Conservation (phyloP, 2,113 vertebrate genomes). For the Falcunculus frontatus region DNA sequence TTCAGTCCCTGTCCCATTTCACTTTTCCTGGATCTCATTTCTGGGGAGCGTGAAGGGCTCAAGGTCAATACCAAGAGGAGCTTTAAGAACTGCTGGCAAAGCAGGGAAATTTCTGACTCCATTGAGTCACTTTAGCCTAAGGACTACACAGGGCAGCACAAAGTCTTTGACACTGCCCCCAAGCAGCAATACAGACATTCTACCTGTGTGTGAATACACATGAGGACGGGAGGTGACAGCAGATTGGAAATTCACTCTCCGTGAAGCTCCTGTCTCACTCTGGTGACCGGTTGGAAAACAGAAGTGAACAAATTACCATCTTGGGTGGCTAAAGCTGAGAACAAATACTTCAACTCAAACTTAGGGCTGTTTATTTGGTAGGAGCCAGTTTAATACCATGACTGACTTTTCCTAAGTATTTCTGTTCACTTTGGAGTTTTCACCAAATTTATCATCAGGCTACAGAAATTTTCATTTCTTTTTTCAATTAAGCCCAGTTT, state of each 20-base stretch:
- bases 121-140: background rate
- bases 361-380: background rate
- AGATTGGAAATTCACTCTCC: background rate
- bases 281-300: background rate
- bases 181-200: background rate
- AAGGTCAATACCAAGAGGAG: background rate
- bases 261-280: background rate
- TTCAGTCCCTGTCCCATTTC: background rate
- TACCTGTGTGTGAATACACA: fast-evolving
- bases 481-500: background rate
- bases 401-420: background rate
- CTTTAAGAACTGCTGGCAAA: background rate
- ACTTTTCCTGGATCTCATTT: background rate
- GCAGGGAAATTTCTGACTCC: background rate
- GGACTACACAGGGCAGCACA: background rate
- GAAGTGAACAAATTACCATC: background rate
- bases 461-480: background rate
- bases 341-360: background rate
- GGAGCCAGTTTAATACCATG: background rate
- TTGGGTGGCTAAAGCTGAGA: background rate
- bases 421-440: background rate
- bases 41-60: background rate
- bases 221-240: background rate
- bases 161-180: background rate
- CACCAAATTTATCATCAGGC: background rate